These are phyloP conservation scores for Entosphenus tridentatus DNA, from an alignment of 2,113 vertebrate species.

Conservation along the genomic window DNA sequence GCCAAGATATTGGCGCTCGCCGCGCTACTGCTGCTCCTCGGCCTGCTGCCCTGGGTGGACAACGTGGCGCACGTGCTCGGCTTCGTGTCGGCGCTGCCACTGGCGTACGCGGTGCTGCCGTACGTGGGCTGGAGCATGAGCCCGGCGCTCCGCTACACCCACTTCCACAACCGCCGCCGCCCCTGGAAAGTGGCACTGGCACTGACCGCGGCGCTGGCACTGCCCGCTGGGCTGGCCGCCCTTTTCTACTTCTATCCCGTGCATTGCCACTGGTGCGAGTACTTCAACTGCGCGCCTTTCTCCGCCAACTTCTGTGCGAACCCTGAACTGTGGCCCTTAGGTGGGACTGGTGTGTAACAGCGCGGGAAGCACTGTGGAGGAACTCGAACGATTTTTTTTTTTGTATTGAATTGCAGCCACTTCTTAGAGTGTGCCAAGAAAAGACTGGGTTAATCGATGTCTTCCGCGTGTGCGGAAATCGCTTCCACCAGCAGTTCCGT, in stretches of 20 bases:
- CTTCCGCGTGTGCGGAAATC: too few relatives aligned
- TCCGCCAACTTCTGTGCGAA: conserved; percentile 84
- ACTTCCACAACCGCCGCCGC: conserved; percentile 52
- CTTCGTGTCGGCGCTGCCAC: conserved; percentile 63
- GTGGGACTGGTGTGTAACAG: too few relatives aligned
- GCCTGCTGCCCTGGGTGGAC: conserved; percentile 85
- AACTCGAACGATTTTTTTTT: too few relatives aligned
- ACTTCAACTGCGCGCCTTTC: conserved; percentile 81
- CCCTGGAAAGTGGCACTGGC: conserved; percentile 48
- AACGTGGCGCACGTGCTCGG: conserved; percentile 94
- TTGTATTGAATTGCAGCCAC: too few relatives aligned
- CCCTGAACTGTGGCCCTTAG: conserved; percentile 43
- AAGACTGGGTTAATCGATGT: too few relatives aligned
- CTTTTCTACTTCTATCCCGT: conserved; percentile 79
- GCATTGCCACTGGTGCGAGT: conserved; percentile 74
- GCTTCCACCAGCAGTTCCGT: too few relatives aligned
- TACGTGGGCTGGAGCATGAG: conserved; percentile 40
- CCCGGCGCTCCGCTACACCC: conserved; percentile 27
- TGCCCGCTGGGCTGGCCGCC: conserved; percentile 54
- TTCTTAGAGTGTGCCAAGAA: too few relatives aligned
- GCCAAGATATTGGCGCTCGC: conserved; percentile 46
- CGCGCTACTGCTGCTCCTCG: conserved; percentile 64
- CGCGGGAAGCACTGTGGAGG: too few relatives aligned
- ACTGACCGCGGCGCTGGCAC: conserved; percentile 44
- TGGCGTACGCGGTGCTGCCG: conserved; percentile 76